These are phyloP conservation scores for Drosophila micromelanica DNA, from an alignment of 1,140 invertebrate species.

Conservation along the genomic window DNA sequence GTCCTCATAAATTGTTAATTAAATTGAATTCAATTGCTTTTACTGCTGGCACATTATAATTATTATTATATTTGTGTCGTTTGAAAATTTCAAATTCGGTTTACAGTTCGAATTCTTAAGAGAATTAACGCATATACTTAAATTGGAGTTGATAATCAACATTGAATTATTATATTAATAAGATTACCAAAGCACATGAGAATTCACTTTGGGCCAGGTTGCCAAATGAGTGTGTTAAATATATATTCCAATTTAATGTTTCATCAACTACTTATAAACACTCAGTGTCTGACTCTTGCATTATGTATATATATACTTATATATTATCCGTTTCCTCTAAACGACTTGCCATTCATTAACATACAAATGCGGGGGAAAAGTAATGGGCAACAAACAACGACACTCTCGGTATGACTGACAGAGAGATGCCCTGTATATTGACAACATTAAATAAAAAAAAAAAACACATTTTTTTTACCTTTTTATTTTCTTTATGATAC, in stretches of 20 bases:
- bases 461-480: background rate
- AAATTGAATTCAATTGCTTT: too few species aligned
- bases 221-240: background rate
- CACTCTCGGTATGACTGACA: background rate
- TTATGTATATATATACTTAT: background rate
- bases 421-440: background rate
- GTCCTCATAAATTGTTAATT: background rate
- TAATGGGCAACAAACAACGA: background rate
- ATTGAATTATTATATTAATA: background rate
- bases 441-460: too few species aligned
- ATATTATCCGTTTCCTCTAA: background rate
- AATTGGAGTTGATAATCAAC: too few species aligned
- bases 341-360: constrained; percentile 5
- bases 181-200: background rate
- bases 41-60: too few species aligned
- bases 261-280: constrained; percentile 8
- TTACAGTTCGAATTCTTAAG: too few species aligned
- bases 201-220: background rate
- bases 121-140: too few species aligned
- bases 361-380: background rate
- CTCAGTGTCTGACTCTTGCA: background rate
- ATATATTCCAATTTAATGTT: background rate
- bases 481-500: background rate
- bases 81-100: too few species aligned
- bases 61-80: too few species aligned